These are phyloP conservation scores for Brachionus rubens DNA, from an alignment of 1,140 invertebrate species.

Conservation along the genomic window DNA sequence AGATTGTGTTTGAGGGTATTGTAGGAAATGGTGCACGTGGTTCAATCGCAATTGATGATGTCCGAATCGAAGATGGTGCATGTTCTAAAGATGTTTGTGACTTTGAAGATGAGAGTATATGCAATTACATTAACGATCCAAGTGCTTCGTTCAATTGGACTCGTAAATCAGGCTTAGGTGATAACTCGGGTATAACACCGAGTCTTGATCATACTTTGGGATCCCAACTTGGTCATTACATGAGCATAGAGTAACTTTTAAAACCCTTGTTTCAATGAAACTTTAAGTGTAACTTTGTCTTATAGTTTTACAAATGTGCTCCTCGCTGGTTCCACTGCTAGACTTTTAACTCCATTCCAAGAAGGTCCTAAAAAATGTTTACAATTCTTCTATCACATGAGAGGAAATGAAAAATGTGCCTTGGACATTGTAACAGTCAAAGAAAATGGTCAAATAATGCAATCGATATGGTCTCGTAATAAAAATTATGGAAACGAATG, in stretches of 20 bases:
- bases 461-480: neutral
- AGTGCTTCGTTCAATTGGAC: neutral
- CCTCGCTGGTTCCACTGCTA: conserved; percentile 24
- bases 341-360: conserved; percentile 1
- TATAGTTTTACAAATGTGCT: neutral
- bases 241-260: conserved; percentile 53
- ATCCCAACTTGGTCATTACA: conserved; percentile 47
- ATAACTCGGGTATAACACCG: neutral
- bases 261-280: neutral
- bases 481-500: conserved; percentile 30
- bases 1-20: conserved; percentile 32
- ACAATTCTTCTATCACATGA: conserved; percentile 30
- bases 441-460: neutral
- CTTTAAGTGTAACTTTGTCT: neutral
- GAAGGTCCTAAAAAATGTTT: neutral
- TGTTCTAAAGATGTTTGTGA: conserved; percentile 48
- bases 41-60: conserved; percentile 54
- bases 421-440: neutral
- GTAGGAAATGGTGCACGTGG: conserved; percentile 1
- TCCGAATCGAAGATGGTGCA: conserved; percentile 50
- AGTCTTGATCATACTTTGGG: conserved; percentile 29
- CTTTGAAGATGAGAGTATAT: conserved; percentile 41
- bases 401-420: conserved; percentile 21
- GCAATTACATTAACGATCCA: neutral
- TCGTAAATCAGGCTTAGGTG: neutral